Evolutionary conservation across 2,888 invertebrate species (phyloP), one percentile per base, ranked within the genome.

Genomic region (Alviniconcha strummeri): DNA sequence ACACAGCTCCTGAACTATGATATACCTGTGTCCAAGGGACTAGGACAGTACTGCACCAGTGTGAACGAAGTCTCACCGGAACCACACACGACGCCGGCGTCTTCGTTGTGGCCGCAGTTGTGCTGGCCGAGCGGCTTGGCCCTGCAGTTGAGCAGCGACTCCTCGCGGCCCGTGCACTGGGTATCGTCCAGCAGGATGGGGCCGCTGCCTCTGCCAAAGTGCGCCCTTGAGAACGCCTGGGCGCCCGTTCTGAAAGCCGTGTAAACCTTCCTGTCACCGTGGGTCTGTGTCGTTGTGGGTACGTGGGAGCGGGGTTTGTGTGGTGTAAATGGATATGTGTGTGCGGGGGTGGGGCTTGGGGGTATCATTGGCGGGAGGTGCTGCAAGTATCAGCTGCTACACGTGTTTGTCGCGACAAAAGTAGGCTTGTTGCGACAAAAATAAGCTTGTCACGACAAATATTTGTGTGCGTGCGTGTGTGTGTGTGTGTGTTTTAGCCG

Each of bases 181-280:
- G 90, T 76, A 82, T 91, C 90, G 83, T 90, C 90, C 36, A 91
- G 82, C 83, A 87, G 87, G 64, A 90, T 89, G 0, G 80, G 82
- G 2, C 89, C 89, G 7, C 75, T 69, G 2, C 85, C 84, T 13
- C 80, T 82, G 5, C 86, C 86, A 52, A 80, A 85, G 13, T 71
- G 69, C 5, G 84, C 85, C 7, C 15, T n/a, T 13, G 19, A 8
- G 52, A 36, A 19, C 13, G 84, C 80, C 15, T 69, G 8, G n/a
- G 84, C 82, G 3, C 80, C 75, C 36, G 82, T 55, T 57, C 84
- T 84, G 71, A 8, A 11, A 72, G 36, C 36, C 36, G 36, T 36
- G 36, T 36, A 36, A 36, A 36, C 36, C 36, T 36, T 36, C 36
- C 36, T 36, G 36, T 36, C 36, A 36, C 36, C 36, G 36, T 36